A percentile compares a stretch with the other conserved stretches of the same genome.
Conservation (phyloP, 92 coral and sea anemone species). For the Porites lobata region DNA sequence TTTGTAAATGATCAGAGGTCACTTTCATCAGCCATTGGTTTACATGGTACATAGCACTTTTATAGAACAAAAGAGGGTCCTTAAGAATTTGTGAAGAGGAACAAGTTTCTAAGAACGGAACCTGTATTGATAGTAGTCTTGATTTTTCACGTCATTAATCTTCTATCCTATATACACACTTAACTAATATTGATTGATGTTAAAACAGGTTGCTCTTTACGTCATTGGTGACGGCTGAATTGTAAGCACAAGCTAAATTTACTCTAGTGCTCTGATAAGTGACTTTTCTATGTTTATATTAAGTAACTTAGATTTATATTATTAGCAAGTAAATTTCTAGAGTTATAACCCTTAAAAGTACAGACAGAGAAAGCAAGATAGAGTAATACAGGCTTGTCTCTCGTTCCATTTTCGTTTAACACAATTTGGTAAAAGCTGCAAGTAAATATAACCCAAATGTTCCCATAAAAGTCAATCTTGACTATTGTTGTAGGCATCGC, state of each 20-base stretch:
- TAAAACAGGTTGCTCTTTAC: slow-evolving; percentile 20
- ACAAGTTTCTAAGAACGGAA: neutral
- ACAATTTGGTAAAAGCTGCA: neutral
- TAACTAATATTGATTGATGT: neutral
- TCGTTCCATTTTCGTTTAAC: neutral
- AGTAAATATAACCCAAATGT: neutral
- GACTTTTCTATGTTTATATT: neutral
- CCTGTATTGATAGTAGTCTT: neutral
- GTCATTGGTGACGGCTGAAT: slow-evolving; percentile 19
- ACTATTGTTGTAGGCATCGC: neutral
- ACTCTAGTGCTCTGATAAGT: neutral
- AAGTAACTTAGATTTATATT: neutral
- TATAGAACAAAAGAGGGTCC: neutral
- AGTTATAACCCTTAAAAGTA: neutral
- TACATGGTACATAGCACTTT: neutral
- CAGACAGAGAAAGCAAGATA: neutral
- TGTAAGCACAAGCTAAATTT: neutral
- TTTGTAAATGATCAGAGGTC: neutral
- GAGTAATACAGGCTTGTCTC: neutral
- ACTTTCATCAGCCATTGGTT: too few relatives aligned
- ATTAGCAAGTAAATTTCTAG: neutral
- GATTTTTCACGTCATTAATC: slow-evolving; percentile 1
- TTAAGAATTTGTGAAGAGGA: neutral
- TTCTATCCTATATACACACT: neutral
- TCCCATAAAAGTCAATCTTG: neutral